Percentiles rank a stretch among this genome's conserved stretches.
phyloP scores from a whole-genome alignment of 2,797 vertebrate genomes.

The Orientallactaga sibirica region DNA sequence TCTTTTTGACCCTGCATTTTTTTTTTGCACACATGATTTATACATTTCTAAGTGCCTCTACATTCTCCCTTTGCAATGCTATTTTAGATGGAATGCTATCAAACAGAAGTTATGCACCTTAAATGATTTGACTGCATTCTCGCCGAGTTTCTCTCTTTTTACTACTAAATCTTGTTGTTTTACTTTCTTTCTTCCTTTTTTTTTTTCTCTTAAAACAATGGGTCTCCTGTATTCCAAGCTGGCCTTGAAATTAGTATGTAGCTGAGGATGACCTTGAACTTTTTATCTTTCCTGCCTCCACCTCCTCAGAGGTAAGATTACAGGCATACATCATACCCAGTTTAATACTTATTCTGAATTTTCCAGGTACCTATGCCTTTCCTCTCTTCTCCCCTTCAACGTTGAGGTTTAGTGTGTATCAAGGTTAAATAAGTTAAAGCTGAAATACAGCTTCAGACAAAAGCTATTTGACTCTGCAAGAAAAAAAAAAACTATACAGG shows the following conservation, averaged over 20 bases:
- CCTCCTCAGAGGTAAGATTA: not conserved
- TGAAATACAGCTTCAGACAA: conserved; percentile 1
- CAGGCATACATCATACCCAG: not conserved
- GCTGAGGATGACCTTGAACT: not conserved
- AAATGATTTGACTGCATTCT: conserved; percentile 49
- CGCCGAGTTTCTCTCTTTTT: not conserved
- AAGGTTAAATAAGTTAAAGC: conserved; percentile 39
- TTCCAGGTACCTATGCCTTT: not conserved
- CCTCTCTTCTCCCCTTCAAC: not conserved
- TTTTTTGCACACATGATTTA: conserved; percentile 9
- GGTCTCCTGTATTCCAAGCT: too few relatives aligned
- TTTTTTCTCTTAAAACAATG: too few relatives aligned
- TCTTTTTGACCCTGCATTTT: conserved; percentile 22
- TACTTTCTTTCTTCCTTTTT: not conserved
- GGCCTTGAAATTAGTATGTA: too few relatives aligned
- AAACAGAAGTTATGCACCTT: conserved; percentile 32
- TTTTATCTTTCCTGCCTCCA: not conserved
- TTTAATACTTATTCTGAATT: not conserved
- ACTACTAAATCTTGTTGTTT: conserved; percentile 5
- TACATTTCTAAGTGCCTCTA: conserved; percentile 15
- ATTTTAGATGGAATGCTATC: conserved; percentile 49
- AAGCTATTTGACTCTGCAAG: not conserved
- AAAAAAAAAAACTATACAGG: not conserved
- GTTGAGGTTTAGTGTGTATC: not conserved
- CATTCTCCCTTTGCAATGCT: conserved; percentile 54